phyloP scores from a whole-genome alignment of 2,888 invertebrate species.

The Toxonevra muliebris region DNA sequence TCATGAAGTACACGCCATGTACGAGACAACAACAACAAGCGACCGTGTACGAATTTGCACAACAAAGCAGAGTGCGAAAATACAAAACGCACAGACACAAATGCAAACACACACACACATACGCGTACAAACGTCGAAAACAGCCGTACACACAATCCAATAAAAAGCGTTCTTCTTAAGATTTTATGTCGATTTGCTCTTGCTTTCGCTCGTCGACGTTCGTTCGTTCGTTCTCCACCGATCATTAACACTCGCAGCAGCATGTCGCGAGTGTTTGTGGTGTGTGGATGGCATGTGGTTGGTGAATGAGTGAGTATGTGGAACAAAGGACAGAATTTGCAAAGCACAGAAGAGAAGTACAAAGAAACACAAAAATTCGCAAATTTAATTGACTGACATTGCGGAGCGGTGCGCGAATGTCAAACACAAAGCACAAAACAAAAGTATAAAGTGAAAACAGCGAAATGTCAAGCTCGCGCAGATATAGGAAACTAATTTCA shows the following conservation, averaged over 20 bases:
- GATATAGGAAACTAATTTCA: slow-evolving; percentile 16
- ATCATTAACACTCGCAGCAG: background rate
- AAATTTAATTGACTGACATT: slow-evolving; percentile 8
- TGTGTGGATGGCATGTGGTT: slow-evolving; percentile 40
- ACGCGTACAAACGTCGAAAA: background rate
- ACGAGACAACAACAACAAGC: background rate
- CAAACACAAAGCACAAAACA: slow-evolving; percentile 5
- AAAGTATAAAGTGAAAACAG: background rate
- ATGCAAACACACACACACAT: slow-evolving; percentile 9
- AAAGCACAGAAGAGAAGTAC: slow-evolving; percentile 16
- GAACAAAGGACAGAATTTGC: slow-evolving; percentile 44
- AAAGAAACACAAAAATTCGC: background rate
- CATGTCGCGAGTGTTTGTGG: slow-evolving; percentile 34
- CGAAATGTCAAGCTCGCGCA: slow-evolving; percentile 18
- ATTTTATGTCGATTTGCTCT: slow-evolving; percentile 20
- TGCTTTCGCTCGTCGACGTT: slow-evolving; percentile 24
- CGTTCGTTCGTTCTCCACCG: slow-evolving; percentile 16
- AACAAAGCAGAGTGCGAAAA: slow-evolving; percentile 51
- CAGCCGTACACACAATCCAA: slow-evolving; percentile 17
- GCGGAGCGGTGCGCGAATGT: slow-evolving; percentile 15
- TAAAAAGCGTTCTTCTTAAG: slow-evolving; percentile 11
- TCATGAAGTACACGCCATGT: background rate
- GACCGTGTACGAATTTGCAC: slow-evolving; percentile 51
- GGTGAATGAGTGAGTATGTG: slow-evolving; percentile 26
- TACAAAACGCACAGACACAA: slow-evolving; percentile 45